phyloP scores from a whole-genome alignment of 2,888 invertebrate species.

The Tortricodes alternella region DNA sequence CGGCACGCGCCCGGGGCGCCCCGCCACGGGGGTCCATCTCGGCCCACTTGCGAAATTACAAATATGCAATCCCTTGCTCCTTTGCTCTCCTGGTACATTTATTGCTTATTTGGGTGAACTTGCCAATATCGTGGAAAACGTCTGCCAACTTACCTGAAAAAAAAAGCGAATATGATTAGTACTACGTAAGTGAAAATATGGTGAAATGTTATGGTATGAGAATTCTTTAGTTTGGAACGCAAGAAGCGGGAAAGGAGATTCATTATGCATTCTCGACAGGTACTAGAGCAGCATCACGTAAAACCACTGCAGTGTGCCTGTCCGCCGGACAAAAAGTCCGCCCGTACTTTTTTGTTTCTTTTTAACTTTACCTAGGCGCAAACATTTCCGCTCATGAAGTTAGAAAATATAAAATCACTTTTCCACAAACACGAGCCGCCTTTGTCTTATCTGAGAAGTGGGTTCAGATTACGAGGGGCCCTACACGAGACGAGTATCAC shows the following conservation, averaged over 20 bases:
- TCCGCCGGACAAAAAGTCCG: conserved; percentile 33
- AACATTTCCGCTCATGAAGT: not conserved
- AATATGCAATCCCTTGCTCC: conserved; percentile 48
- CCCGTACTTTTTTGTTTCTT: conserved; percentile 23
- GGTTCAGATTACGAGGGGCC: conserved; percentile 13
- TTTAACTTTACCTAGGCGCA: conserved; percentile 9
- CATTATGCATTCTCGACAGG: conserved; percentile 18
- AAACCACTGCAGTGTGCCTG: conserved; percentile 69
- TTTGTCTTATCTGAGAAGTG: not conserved
- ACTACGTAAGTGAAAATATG: not conserved
- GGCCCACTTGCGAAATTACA: conserved; percentile 55
- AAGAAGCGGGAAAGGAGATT: not conserved
- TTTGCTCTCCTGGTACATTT: conserved; percentile 62
- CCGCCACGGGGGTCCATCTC: conserved; percentile 40
- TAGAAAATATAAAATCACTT: not conserved
- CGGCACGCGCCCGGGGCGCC: conserved; percentile 49
- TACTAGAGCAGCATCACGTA: conserved; percentile 58
- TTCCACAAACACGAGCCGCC: not conserved
- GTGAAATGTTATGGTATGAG: not conserved
- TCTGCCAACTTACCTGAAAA: conserved; percentile 55
- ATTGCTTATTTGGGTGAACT: conserved; percentile 52
- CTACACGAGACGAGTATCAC: not conserved
- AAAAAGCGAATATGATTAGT: conserved; percentile 28
- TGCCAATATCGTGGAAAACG: conserved; percentile 31
- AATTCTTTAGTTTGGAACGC: not conserved